A percentile compares a stretch with the other conserved stretches of the same genome.
Evolutionary conservation across 2,888 invertebrate genomes (phyloP).

Genomic region (Campoplex capitator): DNA sequence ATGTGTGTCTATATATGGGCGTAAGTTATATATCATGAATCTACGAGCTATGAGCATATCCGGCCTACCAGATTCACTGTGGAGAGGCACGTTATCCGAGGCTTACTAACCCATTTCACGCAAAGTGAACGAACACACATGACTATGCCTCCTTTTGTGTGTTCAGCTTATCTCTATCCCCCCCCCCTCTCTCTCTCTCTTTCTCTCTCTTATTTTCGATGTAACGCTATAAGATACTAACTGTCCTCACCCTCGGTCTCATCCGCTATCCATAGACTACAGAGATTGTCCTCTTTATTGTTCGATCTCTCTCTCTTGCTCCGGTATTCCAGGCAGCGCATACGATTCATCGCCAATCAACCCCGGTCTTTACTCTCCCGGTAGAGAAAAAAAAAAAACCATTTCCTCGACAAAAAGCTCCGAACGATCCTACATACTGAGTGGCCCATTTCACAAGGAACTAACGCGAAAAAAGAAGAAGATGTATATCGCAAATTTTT

Average conservation of each 20-base stretch:
- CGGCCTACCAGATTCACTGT: conserved; percentile 43
- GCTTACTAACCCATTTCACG: conserved; percentile 71
- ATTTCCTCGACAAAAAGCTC: conserved; percentile 45
- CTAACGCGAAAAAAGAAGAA: not conserved
- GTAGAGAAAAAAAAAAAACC: not conserved
- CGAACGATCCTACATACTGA: conserved; percentile 37
- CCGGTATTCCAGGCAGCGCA: conserved; percentile 13
- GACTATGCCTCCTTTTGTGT: not conserved
- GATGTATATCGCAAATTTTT: not conserved
- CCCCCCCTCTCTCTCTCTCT: not conserved
- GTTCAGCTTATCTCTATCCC: not conserved
- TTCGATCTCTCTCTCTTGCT: conserved; percentile 7
- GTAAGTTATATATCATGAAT: conserved; percentile 33
- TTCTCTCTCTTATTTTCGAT: not conserved
- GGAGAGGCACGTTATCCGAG: conserved; percentile 64
- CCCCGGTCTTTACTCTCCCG: conserved; percentile 21
- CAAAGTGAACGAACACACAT: conserved; percentile 62
- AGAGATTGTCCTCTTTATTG: not conserved
- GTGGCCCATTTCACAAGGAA: conserved; percentile 51
- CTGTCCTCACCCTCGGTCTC: conserved; percentile 30
- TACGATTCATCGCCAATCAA: conserved; percentile 57
- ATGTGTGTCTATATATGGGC: conserved; percentile 6
- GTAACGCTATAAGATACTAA: conserved; percentile 33
- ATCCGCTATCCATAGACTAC: not conserved
- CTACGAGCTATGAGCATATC: conserved; percentile 49